Base-by-base conservation (phyloP, 2,888 invertebrate genomes). In the Drosophila gaucha region DNA sequence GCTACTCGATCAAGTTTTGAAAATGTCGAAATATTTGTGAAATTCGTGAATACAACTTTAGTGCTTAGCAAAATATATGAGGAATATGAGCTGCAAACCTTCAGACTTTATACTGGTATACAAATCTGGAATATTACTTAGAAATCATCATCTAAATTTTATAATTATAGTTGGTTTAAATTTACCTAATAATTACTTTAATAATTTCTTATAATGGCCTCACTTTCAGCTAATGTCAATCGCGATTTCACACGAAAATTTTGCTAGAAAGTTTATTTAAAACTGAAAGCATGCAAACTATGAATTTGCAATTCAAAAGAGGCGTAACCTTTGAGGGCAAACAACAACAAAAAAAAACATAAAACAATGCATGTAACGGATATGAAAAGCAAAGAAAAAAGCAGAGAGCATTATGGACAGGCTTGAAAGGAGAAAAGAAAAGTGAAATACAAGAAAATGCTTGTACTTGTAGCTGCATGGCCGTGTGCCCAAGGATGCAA, bases 291-390 rank as follows among this genome's bases (percentile, higher is more conserved):
- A 70, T 71, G 71, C 60, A 46, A 71, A 54, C 49, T 54, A 44
- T 22, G 31, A 51, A 71, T 71, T 71, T 62, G 71, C 71, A 71
- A 70, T 44, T 66, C 66, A 70, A 71, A 70, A 71, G 22, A 22
- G 50, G 31, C 26, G 63, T 50, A 49, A 57, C 47, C 50, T 70
- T 70, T 59, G 38, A 20, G 30, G 8, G 36, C 31, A 46, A 66
- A 33, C n/a, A 14, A 46, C 22, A 44, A 6, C 0, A 38, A 35
- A 1, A 14, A 28, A 10, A 26, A 18, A 8, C 20, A 9, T 16
- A 6, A 57, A 58, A 39, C 54, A 46, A 31, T 36, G 39, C 30
- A 57, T 50, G 43, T 33, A 51, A 33, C 50, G 33, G 50, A 14
- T 46, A 52, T 44, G 22, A 41, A 58, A 5, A 18, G 33, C 3